These are phyloP conservation scores for Procambarus clarkii DNA, from an alignment of 1,140 invertebrate genomes.

Conservation along the genomic window DNA sequence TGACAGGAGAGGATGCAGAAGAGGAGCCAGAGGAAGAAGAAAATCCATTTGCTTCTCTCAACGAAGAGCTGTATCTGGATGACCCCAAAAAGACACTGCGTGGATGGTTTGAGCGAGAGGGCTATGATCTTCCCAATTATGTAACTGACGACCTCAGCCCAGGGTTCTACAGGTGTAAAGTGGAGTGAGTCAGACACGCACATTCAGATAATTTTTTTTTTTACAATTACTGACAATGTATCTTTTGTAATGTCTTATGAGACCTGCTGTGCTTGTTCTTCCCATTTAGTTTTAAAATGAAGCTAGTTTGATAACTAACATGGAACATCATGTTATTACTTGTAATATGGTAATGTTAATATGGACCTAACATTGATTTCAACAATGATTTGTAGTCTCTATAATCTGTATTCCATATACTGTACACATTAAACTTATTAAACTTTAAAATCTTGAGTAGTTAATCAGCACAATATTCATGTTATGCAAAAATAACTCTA, in stretches of 20 bases:
- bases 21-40: slow-evolving; percentile 81
- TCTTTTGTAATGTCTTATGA: too few relatives aligned
- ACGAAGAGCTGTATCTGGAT: slow-evolving; percentile 92
- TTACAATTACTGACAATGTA: too few relatives aligned
- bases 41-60: slow-evolving; percentile 90
- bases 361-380: neutral
- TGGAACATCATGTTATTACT: neutral
- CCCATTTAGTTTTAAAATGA: too few relatives aligned
- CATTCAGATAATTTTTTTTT: too few relatives aligned
- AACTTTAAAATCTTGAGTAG: too few relatives aligned
- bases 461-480: too few relatives aligned
- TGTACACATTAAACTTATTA: too few relatives aligned
- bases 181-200: slow-evolving; percentile 78
- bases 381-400: neutral
- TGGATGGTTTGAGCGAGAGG: slow-evolving; percentile 97
- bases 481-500: too few relatives aligned
- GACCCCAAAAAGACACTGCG: slow-evolving; percentile 96
- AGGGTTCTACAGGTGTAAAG: slow-evolving; percentile 85
- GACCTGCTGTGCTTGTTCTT: too few relatives aligned
- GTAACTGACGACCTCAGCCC: slow-evolving; percentile 85
- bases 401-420: too few relatives aligned
- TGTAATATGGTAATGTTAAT: neutral
- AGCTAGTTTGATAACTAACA: neutral
- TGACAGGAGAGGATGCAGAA: slow-evolving; percentile 76
- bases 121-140: slow-evolving; percentile 86